Evolutionary conservation across 2,113 vertebrate species (phyloP).

Genomic region (Rattus norvegicus): GRCr8 NC_086025.1:6073501-6074000

Average conservation of each 20-base stretch:
- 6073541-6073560: background rate
- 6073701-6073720: background rate
- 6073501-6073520: background rate
- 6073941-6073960: constrained; percentile 9
- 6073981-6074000: too few species aligned
- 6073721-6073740: background rate
- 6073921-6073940: background rate
- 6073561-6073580: background rate
- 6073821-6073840: background rate
- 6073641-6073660: background rate
- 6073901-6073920: background rate
- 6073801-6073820: background rate
- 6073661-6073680: background rate
- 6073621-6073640: background rate
- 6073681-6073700: background rate
- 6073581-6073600: background rate
- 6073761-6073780: background rate
- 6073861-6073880: background rate
- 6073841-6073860: background rate
- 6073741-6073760: background rate
- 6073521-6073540: background rate
- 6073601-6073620: background rate
- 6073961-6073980: too few species aligned
- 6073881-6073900: background rate
- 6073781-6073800: background rate